Evolutionary conservation across 1,140 invertebrate genomes (phyloP), one percentile per base, ranked within the genome.

Genomic region (Odontomachus brunneus): DNA sequence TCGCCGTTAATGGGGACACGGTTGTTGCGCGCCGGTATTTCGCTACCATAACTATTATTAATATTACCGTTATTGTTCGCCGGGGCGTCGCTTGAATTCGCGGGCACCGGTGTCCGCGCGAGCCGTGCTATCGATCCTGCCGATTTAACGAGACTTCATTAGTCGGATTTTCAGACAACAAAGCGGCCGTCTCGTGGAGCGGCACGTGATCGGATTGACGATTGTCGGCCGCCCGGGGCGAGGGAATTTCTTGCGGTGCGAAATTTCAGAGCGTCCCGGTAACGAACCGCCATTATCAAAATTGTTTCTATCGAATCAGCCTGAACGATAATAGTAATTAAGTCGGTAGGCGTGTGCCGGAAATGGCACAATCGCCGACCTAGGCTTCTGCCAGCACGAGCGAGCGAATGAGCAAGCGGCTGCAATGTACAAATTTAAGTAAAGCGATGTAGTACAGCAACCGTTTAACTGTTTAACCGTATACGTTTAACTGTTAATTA

Each of bases 201-300:
- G 53, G 76, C 53, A 76, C 87, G 87, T 88, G 87, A 84, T 81
- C 72, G n/a, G 83, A 62, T 82, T 78, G 71, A 82, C 75, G 76
- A 88, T 53, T n/a, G 62, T 14, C 15, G 22, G 55, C 81, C 49
- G 73, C 75, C 26, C 29, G 66, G 53, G 74, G 53, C 83, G 51
- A 85, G 60, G 66, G 65, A 84, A 80, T 73, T 87, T 83, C 84
- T 85, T 81, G 33, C 59, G 22, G 59, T 26, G 57, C 69, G 74
- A 84, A 86, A 86, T 86, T 84, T 84, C 81, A 75, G 63, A 49
- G 48, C 67, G 44, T 48, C 48, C 48, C 44, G 60, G 72, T 86
- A 88, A 88, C 82, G 86, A 86, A 73, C 74, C 63, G 29, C 62
- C 72, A 81, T 87, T 86, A 86, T 84, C 73, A 55, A 74, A 73